Evolutionary conservation across 1,140 invertebrate genomes (phyloP), one percentile per base, ranked within the genome.

Genomic region (Theocolax elegans): DNA sequence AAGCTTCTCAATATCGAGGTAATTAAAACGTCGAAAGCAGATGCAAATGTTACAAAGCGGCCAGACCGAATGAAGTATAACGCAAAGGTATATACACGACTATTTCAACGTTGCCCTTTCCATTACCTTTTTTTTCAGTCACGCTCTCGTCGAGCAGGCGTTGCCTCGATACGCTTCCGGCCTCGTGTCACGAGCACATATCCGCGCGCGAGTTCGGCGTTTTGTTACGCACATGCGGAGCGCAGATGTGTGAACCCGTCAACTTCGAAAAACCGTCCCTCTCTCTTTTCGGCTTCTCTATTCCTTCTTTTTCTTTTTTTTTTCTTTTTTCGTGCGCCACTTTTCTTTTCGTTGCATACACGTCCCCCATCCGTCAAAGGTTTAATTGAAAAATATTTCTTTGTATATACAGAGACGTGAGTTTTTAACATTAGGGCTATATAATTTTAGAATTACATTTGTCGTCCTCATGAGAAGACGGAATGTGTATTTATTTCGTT

Each of bases 201-300:
- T 67, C 67, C 58, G 69, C 66, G 71, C 71, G 69, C 53, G 67
- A 73, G 56, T 73, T 73, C 53, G 70, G 68, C 72, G 68, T 76
- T 75, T 72, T 68, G 71, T 74, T 49, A 59, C 59, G 71, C 69
- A 69, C 75, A 78, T 72, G 72, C 54, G 72, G 75, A 62, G 58
- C 71, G 64, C 75, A 78, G 74, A 77, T 78, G 76, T 75, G 66
- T 59, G 49, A 58, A 44, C 58, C 56, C 23, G 25, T 17, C 23
- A 62, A 46, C 27, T 19, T 49, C 23, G 15, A 10, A 38, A 38
- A 58, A 21, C 13, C 12, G 23, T 25, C 35, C 51, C 46, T 72
- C 71, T 56, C 73, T 73, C 44, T 56, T 40, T 25, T 44, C 13
- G 40, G 49, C 29, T 10, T 49, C 35, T 53, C 42, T 63, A 29